A percentile compares a stretch with the other conserved stretches of the same genome.
phyloP scores from a whole-genome alignment of 2,888 invertebrate species.

The Patella caerulea region DNA sequence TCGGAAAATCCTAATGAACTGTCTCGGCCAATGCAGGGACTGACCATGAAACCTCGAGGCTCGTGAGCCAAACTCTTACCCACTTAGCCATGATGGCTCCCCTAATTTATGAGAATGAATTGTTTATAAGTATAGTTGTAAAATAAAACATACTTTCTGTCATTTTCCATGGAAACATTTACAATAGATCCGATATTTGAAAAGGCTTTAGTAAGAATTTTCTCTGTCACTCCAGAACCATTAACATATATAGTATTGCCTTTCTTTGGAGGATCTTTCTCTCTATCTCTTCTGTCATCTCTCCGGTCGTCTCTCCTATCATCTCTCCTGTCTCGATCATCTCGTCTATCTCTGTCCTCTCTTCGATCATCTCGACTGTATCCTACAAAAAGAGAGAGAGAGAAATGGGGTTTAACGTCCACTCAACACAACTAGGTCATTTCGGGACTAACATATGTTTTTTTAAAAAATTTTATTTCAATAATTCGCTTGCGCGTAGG shows the following conservation, averaged over 20 bases:
- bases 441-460: no score
- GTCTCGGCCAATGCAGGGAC: no score
- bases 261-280: conserved; percentile 77
- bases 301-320: conserved; percentile 76
- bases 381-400: conserved; percentile 20
- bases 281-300: conserved; percentile 42
- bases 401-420: no score
- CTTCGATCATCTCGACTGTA: conserved; percentile 29
- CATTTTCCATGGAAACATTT: conserved; percentile 87
- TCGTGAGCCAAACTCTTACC: no score
- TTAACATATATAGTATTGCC: conserved; percentile 88
- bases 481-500: no score
- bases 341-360: conserved; percentile 12
- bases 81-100: no score
- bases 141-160: conserved; percentile 78
- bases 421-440: no score
- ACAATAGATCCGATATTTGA: conserved; percentile 82
- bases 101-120: neutral
- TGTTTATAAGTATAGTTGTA: neutral
- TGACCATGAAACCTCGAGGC: no score
- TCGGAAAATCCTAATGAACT: no score
- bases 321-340: conserved; percentile 14
- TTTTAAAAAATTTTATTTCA: no score
- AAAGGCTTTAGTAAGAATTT: conserved; percentile 83
- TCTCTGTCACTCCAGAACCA: conserved; percentile 85